Base-by-base conservation (phyloP, 2,113 vertebrate genomes). In the Serilophus lunatus region DNA sequence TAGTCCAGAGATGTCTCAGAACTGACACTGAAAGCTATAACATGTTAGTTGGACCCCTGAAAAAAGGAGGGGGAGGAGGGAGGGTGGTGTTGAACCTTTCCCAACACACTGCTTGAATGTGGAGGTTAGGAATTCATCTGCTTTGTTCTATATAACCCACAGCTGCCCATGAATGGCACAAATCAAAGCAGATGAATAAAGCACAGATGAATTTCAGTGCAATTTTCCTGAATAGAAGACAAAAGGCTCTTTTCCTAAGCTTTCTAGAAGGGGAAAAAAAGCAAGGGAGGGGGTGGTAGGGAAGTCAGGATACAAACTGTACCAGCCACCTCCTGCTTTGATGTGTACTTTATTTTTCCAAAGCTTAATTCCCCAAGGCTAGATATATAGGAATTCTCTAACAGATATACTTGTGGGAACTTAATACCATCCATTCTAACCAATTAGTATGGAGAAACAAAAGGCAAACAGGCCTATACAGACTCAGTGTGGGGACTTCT, bases 201-300 rank as follows among this genome's bases (percentile, higher is more conserved):
- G 76, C 64, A 69, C 69, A 84, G 87, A 95, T 90, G 65, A 97
- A 95, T 90, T 97, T 95, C 95, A 96, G 95, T 29, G 72, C 64
- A 93, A 95, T 88, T 95, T 97, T 92, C 77, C 84, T 83, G 84
- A 82, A 94, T 88, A 94, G 90, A 90, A 88, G 85, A 97, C 97
- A 97, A 97, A 97, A 82, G 87, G 53, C 76, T 95, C 82, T 96
- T 92, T 96, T 97, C 93, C 93, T 68, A 78, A 72, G 74, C 85
- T 72, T 96, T 97, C 92, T 79, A 56, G 80, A 89, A 91, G 35
- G 19, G 8, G 7, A 2, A 31, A 45, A 68, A 80, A 86, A 38
- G 18, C 8, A 19, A 64, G 14, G 20, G 3, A 3, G 9, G 4
- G 2, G 19, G 7, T 26, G 18, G 23, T 11, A 36, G 28, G 38